These are phyloP conservation scores for Sebastes diploproa DNA, from an alignment of 2,797 vertebrate species.

Conservation along the genomic window DNA sequence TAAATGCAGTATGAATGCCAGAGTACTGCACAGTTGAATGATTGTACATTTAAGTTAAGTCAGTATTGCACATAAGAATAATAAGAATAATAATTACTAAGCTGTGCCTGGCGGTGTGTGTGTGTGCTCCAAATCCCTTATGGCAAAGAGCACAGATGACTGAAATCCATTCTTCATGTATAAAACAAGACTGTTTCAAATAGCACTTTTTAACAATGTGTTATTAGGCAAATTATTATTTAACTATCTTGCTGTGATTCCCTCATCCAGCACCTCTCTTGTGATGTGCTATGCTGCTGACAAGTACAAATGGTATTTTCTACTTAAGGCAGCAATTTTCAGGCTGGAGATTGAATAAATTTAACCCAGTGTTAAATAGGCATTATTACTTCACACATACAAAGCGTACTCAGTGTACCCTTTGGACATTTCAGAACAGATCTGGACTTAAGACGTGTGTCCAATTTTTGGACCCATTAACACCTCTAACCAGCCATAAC, in stretches of 20 bases:
- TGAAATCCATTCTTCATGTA: constrained; percentile 7
- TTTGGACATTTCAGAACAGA: constrained; percentile 10
- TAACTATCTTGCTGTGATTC: constrained; percentile 4
- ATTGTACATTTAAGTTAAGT: too few species aligned
- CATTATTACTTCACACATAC: background rate
- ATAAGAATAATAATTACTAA: background rate
- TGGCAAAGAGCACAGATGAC: background rate
- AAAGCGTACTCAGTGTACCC: background rate
- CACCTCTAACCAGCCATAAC: constrained; percentile 33
- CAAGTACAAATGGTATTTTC: constrained; percentile 15
- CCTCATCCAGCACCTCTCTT: background rate
- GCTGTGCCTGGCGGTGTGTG: constrained; percentile 13
- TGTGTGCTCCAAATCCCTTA: constrained; percentile 3
- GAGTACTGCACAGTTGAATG: too few species aligned
- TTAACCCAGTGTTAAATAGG: constrained; percentile 12
- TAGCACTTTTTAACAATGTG: background rate
- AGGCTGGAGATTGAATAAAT: background rate
- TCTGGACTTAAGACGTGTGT: background rate
- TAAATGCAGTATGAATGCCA: too few species aligned
- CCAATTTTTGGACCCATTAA: constrained; percentile 25
- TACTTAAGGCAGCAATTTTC: background rate
- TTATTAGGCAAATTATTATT: constrained; percentile 20
- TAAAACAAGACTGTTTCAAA: constrained; percentile 18
- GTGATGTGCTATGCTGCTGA: constrained; percentile 10
- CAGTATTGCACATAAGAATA: too few species aligned